A percentile compares a stretch with the other conserved stretches of the same genome.
These are phyloP conservation scores for Sinocyclocheilus maitianheensis DNA, from an alignment of 2,113 vertebrate genomes.

Conservation along the genomic window DNA sequence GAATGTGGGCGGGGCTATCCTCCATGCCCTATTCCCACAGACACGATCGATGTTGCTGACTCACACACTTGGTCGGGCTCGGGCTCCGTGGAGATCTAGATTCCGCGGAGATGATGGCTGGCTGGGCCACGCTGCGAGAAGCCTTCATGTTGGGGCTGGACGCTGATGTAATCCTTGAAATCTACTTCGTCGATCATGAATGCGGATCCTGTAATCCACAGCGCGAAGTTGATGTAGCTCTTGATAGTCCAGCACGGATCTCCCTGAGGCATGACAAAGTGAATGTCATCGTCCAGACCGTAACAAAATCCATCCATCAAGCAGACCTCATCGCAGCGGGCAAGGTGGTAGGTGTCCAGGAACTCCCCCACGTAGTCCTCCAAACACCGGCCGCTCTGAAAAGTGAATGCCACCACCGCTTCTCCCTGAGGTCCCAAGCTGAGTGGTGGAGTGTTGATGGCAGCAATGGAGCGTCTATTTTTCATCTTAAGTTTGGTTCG, in stretches of 20 bases:
- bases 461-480: too few species aligned
- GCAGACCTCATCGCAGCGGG: background rate
- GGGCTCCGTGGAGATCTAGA: too few species aligned
- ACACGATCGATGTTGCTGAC: too few species aligned
- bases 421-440: too few species aligned
- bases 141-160: background rate
- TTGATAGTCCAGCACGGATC: background rate
- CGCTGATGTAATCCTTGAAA: background rate
- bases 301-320: background rate
- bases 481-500: too few species aligned
- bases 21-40: too few species aligned
- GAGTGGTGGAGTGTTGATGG: too few species aligned
- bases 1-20: too few species aligned
- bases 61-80: too few species aligned
- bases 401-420: too few species aligned
- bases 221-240: background rate
- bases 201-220: background rate
- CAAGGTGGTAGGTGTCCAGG: background rate
- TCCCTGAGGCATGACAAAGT: background rate
- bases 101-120: too few species aligned
- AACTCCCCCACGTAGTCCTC: background rate
- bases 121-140: background rate
- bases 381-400: too few species aligned
- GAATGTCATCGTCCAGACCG: background rate
- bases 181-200: background rate